Evolutionary conservation across 1,140 invertebrate genomes (phyloP).

Genomic region (Condylostylus longicornis): DNA sequence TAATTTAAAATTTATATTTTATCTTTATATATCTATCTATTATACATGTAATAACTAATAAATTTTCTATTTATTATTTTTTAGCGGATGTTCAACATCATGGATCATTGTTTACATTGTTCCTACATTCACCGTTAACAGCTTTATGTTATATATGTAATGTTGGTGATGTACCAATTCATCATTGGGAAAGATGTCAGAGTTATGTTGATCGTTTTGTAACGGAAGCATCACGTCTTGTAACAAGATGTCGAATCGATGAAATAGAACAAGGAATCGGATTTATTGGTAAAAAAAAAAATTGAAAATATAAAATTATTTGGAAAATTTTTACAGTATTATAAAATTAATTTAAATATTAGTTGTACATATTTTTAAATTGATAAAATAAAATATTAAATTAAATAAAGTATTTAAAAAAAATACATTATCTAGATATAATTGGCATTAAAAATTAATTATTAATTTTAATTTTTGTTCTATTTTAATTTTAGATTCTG

Average conservation of each 20-base stretch:
- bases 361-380: background rate
- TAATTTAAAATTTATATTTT: constrained; percentile 5
- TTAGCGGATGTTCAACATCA: constrained; percentile 71
- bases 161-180: constrained; percentile 67
- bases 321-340: background rate
- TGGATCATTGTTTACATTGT: constrained; percentile 87
- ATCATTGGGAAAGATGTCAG: constrained; percentile 83
- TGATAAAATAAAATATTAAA: too few species aligned
- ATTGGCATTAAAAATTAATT: too few species aligned
- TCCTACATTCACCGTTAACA: constrained; percentile 84
- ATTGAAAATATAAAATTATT: background rate
- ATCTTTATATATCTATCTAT: too few species aligned
- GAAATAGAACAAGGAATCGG: constrained; percentile 36
- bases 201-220: constrained; percentile 78
- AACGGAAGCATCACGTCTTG: constrained; percentile 69
- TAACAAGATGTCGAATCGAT: constrained; percentile 72
- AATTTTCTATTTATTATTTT: constrained; percentile 6
- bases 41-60: too few species aligned
- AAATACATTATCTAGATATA: too few species aligned
- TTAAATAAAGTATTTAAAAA: too few species aligned
- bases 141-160: constrained; percentile 88
- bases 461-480: too few species aligned
- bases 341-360: background rate
- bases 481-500: constrained; percentile 62
- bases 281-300: constrained; percentile 21